Percentiles rank a stretch among this genome's conserved stretches.
phyloP scores from a whole-genome alignment of 2,113 vertebrate genomes.

The Thinocorus orbignyianus region DNA sequence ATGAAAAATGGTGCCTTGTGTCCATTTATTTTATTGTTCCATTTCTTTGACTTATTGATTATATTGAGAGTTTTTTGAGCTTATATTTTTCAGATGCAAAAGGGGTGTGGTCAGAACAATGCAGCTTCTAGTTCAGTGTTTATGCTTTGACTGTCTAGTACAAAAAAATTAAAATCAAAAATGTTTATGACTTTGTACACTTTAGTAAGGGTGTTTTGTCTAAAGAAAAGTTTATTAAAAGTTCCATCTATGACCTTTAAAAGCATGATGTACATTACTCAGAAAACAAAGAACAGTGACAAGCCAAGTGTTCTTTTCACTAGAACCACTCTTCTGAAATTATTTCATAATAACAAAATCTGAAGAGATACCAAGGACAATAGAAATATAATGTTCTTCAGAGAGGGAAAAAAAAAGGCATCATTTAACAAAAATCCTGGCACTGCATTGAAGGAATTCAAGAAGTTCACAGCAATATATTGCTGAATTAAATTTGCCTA shows the following conservation, averaged over 20 bases:
- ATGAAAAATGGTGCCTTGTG: not conserved
- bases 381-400: not conserved
- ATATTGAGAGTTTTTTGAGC: not conserved
- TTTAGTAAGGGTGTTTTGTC: not conserved
- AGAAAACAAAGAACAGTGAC: not conserved
- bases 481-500: not conserved
- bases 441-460: not conserved
- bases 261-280: not conserved
- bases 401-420: not conserved
- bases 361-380: slow-evolving; percentile 19
- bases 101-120: not conserved
- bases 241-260: slow-evolving; percentile 7
- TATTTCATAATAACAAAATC: slow-evolving; percentile 20
- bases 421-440: slow-evolving; percentile 7
- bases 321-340: slow-evolving; percentile 5
- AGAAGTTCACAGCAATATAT: not conserved
- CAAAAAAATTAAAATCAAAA: not conserved
- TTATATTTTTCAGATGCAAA: not conserved
- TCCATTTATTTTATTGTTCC: not conserved
- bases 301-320: slow-evolving; percentile 11
- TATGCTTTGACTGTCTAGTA: not conserved
- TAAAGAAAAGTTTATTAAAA: not conserved
- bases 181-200: not conserved
- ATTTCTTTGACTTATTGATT: not conserved
- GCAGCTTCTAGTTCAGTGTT: not conserved